Evolutionary conservation across 2,113 vertebrate species (phyloP).

Genomic region (Passerina amoena): DNA sequence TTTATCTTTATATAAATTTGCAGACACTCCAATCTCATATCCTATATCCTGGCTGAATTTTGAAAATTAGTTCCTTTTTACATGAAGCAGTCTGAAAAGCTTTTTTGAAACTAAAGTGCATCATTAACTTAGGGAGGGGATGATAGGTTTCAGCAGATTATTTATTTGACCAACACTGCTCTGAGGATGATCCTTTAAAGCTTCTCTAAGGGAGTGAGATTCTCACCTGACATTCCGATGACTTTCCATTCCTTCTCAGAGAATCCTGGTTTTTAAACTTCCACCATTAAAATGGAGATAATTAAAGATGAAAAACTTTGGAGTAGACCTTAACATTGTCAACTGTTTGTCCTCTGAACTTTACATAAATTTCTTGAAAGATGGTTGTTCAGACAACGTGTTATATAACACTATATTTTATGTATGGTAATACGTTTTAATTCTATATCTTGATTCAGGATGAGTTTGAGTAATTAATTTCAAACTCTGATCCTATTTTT

Average conservation of each 20-base stretch:
- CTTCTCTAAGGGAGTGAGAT: not conserved
- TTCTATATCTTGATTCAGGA: not conserved
- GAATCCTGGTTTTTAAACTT: not conserved
- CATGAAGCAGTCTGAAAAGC: not conserved
- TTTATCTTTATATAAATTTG: not conserved
- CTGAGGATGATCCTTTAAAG: not conserved
- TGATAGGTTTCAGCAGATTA: not conserved
- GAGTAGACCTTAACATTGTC: not conserved
- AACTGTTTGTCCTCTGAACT: not conserved
- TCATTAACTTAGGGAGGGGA: not conserved
- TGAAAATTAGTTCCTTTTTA: not conserved
- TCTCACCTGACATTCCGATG: not conserved
- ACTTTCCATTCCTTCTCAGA: not conserved
- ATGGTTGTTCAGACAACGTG: fast-evolving
- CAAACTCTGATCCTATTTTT: not conserved
- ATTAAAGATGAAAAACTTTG: not conserved
- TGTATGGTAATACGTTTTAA: not conserved
- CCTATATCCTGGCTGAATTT: not conserved
- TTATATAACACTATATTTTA: not conserved
- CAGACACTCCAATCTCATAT: not conserved
- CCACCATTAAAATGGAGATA: not conserved
- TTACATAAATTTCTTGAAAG: not conserved
- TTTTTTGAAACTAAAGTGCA: not conserved
- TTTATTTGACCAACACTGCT: not conserved
- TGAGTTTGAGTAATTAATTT: not conserved